Evolutionary conservation across 2,888 invertebrate genomes (phyloP).

Genomic region (Ceramica pisi): DNA sequence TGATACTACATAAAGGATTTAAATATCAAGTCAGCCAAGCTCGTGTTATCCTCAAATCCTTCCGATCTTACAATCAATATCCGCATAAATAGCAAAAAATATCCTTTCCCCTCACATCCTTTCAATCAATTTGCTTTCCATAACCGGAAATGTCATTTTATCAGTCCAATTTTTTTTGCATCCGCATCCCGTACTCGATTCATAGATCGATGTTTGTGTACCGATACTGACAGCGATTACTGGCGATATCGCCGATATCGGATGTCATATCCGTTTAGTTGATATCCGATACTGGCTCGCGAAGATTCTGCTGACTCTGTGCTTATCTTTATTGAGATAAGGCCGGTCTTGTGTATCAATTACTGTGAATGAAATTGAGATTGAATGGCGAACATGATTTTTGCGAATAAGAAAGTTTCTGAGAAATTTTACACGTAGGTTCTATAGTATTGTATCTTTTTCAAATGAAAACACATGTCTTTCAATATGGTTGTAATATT

Average conservation of each 20-base stretch:
- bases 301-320: conserved; percentile 48
- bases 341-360: conserved; percentile 37
- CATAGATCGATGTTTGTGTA: conserved; percentile 50
- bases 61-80: conserved; percentile 3
- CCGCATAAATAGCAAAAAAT: conserved; percentile 28
- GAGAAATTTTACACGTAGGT: conserved; percentile 23
- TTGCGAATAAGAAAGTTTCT: conserved; percentile 15
- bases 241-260: conserved; percentile 69
- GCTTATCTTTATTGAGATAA: conserved; percentile 31
- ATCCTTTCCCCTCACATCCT: conserved; percentile 43
- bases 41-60: neutral
- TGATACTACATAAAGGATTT: neutral
- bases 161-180: conserved; percentile 75
- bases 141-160: conserved; percentile 75
- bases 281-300: conserved; percentile 67
- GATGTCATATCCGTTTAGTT: conserved; percentile 76
- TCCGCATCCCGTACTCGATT: conserved; percentile 67
- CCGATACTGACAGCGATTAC: conserved; percentile 44
- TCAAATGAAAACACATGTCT: neutral
- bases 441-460: neutral
- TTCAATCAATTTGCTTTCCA: conserved; percentile 53
- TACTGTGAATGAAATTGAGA: conserved; percentile 46
- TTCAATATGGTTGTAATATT: neutral
- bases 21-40: neutral
- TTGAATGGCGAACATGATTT: conserved; percentile 5